Evolutionary conservation across 1,140 invertebrate genomes (phyloP), one percentile per base, ranked within the genome.

Genomic region (Pristionchus pacificus): DNA sequence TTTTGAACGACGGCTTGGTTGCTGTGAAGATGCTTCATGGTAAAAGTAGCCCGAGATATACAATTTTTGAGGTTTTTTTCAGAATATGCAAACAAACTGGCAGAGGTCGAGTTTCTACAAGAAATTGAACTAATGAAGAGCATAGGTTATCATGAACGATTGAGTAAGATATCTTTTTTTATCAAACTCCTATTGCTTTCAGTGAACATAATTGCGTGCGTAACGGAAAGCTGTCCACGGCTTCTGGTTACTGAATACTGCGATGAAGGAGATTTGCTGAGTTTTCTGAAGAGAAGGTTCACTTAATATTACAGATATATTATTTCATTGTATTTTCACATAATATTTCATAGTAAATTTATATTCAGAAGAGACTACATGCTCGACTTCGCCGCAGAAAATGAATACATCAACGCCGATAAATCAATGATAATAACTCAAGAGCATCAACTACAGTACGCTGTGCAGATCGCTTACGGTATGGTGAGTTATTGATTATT

Each of bases 101-200:
- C 14, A 66, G 28, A 13, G n/a, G 13, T 1, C 19, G 59, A 27
- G 55, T 64, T 30, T 25, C 49, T 60, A 32, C 38, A 77, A 70
- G 78, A 79, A 70, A 79, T 79, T 25, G 73, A 74, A 66, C 80
- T 80, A 62, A 79, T 79, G 78, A n/a, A n/a, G n/a, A n/a, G n/a
- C n/a, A n/a, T n/a, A n/a, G n/a, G n/a, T n/a, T n/a, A n/a, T n/a
- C n/a, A 79, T 80, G 61, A n/a, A n/a, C n/a, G n/a, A n/a, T n/a
- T n/a, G n/a, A n/a, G n/a, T n/a, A n/a, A n/a, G n/a, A n/a, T n/a
- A n/a, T n/a, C n/a, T n/a, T n/a, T n/a, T n/a, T n/a, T n/a, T n/a
- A n/a, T 78, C 69, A 19, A 68, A 73, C 25, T 65, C 72, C 24
- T 80, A 76, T 63, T 76, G 80, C 67, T 73, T 63, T 2, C 78